Base-by-base conservation (phyloP, 2,888 invertebrate genomes). In the Dryococelus australis region DNA sequence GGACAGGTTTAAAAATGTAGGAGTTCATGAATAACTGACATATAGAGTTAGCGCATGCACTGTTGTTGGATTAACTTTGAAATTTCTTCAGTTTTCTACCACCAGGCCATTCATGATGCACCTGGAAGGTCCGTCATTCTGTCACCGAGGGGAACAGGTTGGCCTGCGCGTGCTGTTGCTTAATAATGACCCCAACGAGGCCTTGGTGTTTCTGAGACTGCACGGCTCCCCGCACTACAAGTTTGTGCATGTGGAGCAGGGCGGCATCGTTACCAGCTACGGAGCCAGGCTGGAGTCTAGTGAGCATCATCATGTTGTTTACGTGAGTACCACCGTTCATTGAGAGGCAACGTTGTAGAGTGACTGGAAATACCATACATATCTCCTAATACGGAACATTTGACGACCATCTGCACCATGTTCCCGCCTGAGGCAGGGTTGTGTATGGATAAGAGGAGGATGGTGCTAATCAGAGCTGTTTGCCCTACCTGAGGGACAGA, bases 281-380 rank as follows among this genome's bases (percentile, higher is more conserved):
- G 91, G 91, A 4, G 94, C 94, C 0, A 90, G 92, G 43, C 92
- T 92, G 9, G 91, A 92, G 10, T 90, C 90, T 24, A 94, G 94
- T 0, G 93, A 94, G 89, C 93, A 93, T 89, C 94, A 94, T 89
- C 93, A 94, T 89, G 91, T 94, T 87, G 92, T 94, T 88, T 94
- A 92, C 90, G 92, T 92, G 90, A 90, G 90, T 89, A 28, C 9
- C 87, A 13, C 35, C 5, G 6, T 0, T 27, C 24, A 65, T 27
- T 24, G 35, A 35, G 35, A 35, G 35, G 35, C 35, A 4, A 35
- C 16, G 9, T 43, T 27, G 20, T n/a, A 83, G 35, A 83, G 16
- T 4, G 6, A 43, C 43, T 43, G 83, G 8, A 27, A n/a, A n/a
- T n/a, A n/a, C n/a, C n/a, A n/a, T n/a, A n/a, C n/a, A n/a, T n/a